Evolutionary conservation across 2,113 vertebrate genomes (phyloP), one percentile per base, ranked within the genome.

Genomic region (Antennarius striatus): DNA sequence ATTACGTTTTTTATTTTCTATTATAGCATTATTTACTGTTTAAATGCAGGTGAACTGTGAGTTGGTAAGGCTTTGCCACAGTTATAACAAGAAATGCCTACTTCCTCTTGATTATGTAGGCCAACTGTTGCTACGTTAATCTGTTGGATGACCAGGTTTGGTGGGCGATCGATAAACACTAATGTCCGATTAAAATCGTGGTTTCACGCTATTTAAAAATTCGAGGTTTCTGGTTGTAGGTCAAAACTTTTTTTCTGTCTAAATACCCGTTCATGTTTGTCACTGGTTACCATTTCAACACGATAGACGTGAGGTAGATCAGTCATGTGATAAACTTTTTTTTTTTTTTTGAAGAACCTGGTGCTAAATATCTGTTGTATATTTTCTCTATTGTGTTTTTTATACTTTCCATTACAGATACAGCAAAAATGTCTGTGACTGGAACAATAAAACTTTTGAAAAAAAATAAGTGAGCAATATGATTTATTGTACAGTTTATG

Each of bases 371-470:
- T 76, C 54, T 82, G 82, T 84, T 88, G 77, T 86, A 77, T 87
- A 78, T 88, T 83, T 88, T 88, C 72, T 81, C 59, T 63, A 61
- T 47, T 30, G 56, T 89, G 77, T 90, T 91, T 91, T 91, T 85
- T 90, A 87, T 91, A 91, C 83, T 57, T 78, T 79, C 63, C 52
- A 66, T 80, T 82, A 79, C 82, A 83, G 82, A 79, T 79, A 74
- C 83, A 79, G 69, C 56, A 63, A 71, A 82, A 54, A 48, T 56
- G 47, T 77, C 79, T 86, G 77, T 84, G 57, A 74, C 67, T 79
- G 81, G 79, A 86, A 81, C 68, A 91, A 92, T 90, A 93, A 92
- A 66, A 81, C 71, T 89, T 90, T 86, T 77, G 45, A 82, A 85
- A 68, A 64, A 68, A 64, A 80, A 71, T 9, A 3, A 51, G 39